These are phyloP conservation scores for Silurus lanzhouensis DNA, from an alignment of 2,797 vertebrate genomes.

Conservation along the genomic window DNA sequence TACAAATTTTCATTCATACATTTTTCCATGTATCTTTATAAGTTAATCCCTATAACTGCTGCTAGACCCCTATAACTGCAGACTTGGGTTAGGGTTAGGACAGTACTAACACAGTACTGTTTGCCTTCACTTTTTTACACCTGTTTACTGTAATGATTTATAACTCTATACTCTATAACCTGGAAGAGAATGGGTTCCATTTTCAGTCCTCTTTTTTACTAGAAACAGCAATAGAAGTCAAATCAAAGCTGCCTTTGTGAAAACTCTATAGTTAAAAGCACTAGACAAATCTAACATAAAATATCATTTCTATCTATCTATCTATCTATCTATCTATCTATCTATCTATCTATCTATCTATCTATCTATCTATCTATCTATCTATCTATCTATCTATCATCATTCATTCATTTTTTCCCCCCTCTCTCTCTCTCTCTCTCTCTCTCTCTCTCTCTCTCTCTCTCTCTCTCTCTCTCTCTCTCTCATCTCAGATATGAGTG, in stretches of 20 bases:
- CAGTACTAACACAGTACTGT: background rate
- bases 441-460: background rate
- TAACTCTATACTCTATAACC: background rate
- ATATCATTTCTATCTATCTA: too few relatives aligned
- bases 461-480: background rate
- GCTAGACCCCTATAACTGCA: background rate
- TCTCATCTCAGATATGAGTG: conserved; percentile 75
- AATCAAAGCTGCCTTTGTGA: background rate
- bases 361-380: too few relatives aligned
- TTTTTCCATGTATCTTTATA: too few relatives aligned
- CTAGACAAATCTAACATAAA: background rate
- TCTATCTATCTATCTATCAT: too few relatives aligned
- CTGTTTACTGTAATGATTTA: background rate
- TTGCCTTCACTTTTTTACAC: background rate
- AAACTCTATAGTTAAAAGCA: background rate
- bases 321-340: too few relatives aligned
- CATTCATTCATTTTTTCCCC: too few relatives aligned
- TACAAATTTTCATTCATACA: too few relatives aligned
- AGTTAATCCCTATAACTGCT: background rate
- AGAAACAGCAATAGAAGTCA: background rate
- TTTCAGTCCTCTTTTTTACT: background rate
- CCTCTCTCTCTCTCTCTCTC: background rate
- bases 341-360: too few relatives aligned
- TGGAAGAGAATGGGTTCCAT: background rate
- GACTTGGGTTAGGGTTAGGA: too few relatives aligned